These are phyloP conservation scores for Hemaris fuciformis DNA, from an alignment of 2,888 invertebrate genomes.

Conservation along the genomic window DNA sequence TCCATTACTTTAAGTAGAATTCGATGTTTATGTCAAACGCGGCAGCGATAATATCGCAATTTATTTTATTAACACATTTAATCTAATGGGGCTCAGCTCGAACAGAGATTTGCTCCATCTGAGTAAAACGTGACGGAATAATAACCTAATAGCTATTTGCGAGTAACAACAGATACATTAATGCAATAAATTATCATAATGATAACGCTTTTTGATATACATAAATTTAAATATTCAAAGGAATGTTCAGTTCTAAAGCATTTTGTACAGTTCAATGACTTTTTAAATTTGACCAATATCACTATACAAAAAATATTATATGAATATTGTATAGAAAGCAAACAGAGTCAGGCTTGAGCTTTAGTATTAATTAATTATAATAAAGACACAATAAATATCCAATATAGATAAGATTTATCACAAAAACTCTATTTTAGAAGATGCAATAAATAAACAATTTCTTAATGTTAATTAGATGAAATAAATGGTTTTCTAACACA, in stretches of 20 bases:
- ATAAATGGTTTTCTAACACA: constrained; percentile 9
- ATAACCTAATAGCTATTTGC: not conserved
- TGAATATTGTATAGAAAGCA: not conserved
- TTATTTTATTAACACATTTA: constrained; percentile 73
- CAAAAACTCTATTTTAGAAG: constrained; percentile 18
- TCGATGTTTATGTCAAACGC: constrained; percentile 77
- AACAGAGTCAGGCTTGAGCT: not conserved
- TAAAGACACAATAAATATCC: constrained; percentile 21
- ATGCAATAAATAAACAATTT: not conserved
- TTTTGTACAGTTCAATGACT: not conserved
- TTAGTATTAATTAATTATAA: constrained; percentile 10
- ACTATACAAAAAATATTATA: not conserved
- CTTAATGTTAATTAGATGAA: not conserved
- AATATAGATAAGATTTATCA: constrained; percentile 17
- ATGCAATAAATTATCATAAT: not conserved
- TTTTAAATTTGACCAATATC: not conserved
- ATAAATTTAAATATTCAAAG: not conserved
- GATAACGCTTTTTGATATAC: not conserved
- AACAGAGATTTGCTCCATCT: constrained; percentile 20
- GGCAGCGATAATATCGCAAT: constrained; percentile 73
- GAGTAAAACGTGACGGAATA: constrained; percentile 6
- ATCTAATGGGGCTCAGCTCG: constrained; percentile 60
- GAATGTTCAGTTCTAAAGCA: not conserved
- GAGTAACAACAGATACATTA: not conserved
- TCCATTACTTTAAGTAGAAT: constrained; percentile 80